Base-by-base conservation (phyloP, 2,888 invertebrate species). In the Cryptus viduatorius region DNA sequence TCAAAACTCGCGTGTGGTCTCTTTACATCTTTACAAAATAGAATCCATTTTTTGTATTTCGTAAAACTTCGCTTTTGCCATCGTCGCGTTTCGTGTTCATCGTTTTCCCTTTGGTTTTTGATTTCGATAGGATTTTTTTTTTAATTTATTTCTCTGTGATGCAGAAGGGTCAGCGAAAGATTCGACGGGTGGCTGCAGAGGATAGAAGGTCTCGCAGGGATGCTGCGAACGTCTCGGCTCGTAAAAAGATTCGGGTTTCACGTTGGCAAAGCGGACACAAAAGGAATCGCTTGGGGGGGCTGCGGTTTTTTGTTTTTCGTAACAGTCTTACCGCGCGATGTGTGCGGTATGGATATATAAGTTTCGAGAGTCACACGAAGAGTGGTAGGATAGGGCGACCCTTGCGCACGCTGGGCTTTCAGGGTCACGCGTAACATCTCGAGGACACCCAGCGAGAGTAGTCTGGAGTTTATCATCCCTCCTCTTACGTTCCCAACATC, bases 221-320 rank as follows among this genome's bases (percentile, higher is more conserved):
- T 56, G 24, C 56, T 65, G 65, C 16, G 16, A 42, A 8, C 16
- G 42, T 65, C 3, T 10, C 65, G 59, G 29, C 42, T 73, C 72
- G 72, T 73, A 73, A 73, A 73, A 59, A 24, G 19, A 59, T 73
- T 59, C 44, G 59, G 72, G 44, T 19, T 56, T 24, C 24, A 56
- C 56, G 56, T 56, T 56, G 56, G 56, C 56, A 24, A 31, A 42
- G 24, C 56, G 56, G 1, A n/a, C 24, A 56, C 42, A 68, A 29
- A 59, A 77, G 24, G 56, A 14, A 14, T 50, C 48, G 29, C 44
- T 56, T 56, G 68, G 56, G 67, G 37, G 44, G 48, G 19, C 44
- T 81, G 76, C 75, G 81, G 81, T 72, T 71, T 81, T 71, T 76
- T 4, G 4, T 64, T 72, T 44, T 69, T 19, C 5, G 16, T 50